Percentiles rank a stretch among this genome's conserved stretches.
Evolutionary conservation across 2,113 vertebrate species (phyloP).

Genomic region (Gulo gulo): DNA sequence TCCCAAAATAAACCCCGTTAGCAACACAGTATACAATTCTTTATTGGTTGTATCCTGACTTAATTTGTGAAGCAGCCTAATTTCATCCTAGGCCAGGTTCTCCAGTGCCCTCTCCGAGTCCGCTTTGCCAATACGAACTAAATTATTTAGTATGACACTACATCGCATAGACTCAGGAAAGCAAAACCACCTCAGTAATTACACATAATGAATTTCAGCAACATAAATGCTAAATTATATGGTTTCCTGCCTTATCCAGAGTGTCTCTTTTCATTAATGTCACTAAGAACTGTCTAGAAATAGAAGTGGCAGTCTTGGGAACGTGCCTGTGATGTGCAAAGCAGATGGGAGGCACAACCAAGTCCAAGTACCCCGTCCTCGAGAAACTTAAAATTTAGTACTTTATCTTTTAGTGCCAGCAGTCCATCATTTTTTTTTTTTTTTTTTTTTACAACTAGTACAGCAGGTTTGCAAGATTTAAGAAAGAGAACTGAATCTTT

Average conservation of each 20-base stretch:
- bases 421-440: background rate
- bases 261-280: background rate
- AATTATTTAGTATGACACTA: background rate
- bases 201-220: background rate
- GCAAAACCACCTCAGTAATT: background rate
- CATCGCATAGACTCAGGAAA: background rate
- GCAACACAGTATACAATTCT: background rate
- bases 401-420: background rate
- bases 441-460: background rate
- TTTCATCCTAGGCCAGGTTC: background rate
- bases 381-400: background rate
- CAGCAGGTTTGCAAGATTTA: background rate
- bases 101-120: background rate
- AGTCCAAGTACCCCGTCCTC: background rate
- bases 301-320: background rate
- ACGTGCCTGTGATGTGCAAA: background rate
- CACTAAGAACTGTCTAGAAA: constrained; percentile 7
- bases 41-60: background rate
- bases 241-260: background rate
- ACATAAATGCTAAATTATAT: background rate
- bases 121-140: background rate
- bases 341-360: background rate
- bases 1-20: background rate
- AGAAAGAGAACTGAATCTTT: background rate
- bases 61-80: background rate